Evolutionary conservation across 53 echinoderm and acorn worm genomes (phyloP), one percentile per base, ranked within the genome.

Genomic region (Zoroaster sp.): DNA sequence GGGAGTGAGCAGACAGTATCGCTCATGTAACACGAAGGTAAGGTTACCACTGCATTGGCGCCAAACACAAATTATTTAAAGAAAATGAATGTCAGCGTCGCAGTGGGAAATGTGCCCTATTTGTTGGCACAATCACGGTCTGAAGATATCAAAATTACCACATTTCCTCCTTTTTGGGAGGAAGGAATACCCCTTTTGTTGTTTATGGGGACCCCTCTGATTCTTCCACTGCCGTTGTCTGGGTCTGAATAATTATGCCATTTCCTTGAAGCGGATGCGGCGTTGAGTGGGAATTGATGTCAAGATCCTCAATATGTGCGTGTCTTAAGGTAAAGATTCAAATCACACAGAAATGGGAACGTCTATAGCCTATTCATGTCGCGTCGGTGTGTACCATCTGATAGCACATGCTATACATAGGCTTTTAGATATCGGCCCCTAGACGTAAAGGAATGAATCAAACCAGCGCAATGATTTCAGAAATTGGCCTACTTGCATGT

Each of bases 11-110:
- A 40, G 69, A 86, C 73, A 91, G 45, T 91, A 86, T 42, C 34
- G 86, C 14, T 85, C 91, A 15, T 91, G 91, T 37, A 91, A 91
- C 53, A 91, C 77, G 15, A 85, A 91, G 91, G 91, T 91, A 69
- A 69, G 4, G 63, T 14, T 14, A 47, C 14, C 49, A n/a, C n/a
- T 23, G 23, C 20, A 59, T 25, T 59, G 25, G 28, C 59, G 36
- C 74, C n/a, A 43, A 73, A 2, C 20, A n/a, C n/a, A 73, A 25
- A n/a, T 39, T 40, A 63, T 73, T 38, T 21, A 36, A 17, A 17
- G 37, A 70, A 17, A 36, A 36, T 33, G 34, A 33, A 31, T 33
- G 37, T 71, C 71, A 30, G 71, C 18, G 18, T 59, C 25, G 25
- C 63, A 59, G 28, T 21, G 63, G 59, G 63, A 59, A 59, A 28